phyloP scores from a whole-genome alignment of 1,140 invertebrate genomes.

The Lordiphosa stackelbergi region DNA sequence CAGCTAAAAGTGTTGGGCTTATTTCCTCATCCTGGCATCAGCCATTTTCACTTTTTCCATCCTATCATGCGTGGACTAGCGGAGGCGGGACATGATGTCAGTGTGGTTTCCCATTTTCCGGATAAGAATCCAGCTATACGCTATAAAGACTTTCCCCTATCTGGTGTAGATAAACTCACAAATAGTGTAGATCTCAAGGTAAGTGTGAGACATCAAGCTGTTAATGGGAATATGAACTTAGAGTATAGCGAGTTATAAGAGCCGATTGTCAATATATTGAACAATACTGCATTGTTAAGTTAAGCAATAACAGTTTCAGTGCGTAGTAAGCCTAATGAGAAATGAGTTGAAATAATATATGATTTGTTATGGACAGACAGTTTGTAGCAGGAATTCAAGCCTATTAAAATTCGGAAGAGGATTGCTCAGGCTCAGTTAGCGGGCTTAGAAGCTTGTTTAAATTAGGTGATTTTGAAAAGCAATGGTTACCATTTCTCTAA shows the following conservation, averaged over 20 bases:
- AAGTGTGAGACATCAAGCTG: conserved; percentile 5
- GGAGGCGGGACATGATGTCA: conserved; percentile 83
- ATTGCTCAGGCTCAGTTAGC: no score
- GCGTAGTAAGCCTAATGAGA: no score
- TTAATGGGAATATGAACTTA: no score
- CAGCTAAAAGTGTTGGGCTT: conserved; percentile 81
- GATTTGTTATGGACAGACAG: no score
- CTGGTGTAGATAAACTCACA: conserved; percentile 60
- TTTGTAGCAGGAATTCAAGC: no score
- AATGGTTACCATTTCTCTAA: no score
- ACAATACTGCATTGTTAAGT: not conserved
- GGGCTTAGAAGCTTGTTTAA: no score
- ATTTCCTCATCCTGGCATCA: conserved; percentile 84
- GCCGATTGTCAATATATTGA: no score
- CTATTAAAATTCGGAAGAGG: no score
- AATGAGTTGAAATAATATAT: no score
- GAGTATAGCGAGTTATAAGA: no score
- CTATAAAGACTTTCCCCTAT: conserved; percentile 80
- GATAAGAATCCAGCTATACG: conserved; percentile 78
- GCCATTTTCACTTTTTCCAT: conserved; percentile 85
- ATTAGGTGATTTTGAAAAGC: no score
- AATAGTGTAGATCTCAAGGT: conserved; percentile 70
- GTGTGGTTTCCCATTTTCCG: conserved; percentile 83
- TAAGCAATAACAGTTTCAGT: not conserved
- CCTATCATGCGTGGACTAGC: conserved; percentile 82